Evolutionary conservation across 2,797 vertebrate genomes (phyloP), one percentile per base, ranked within the genome.

Genomic region (Anas flavirostris): DNA sequence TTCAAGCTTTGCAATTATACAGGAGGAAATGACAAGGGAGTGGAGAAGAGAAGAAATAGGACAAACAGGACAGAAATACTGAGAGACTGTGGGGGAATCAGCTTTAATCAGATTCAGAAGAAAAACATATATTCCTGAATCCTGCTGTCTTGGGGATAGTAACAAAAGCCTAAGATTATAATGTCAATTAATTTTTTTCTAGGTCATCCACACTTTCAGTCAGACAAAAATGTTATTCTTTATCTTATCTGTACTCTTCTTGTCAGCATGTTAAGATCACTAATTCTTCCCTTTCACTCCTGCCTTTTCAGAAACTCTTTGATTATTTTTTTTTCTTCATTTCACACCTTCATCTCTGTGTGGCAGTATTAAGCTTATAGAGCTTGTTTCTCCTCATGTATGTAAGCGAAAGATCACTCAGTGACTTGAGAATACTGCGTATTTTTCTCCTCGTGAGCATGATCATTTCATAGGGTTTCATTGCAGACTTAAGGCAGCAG

Each of bases 301-400:
- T 44, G 17, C 3, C 15, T 73, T 77, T 58, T 58, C 16, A 41
- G 7, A 73, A 95, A 75, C 35, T 9, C 3, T 64, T 29, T 48
- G 3, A 5, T 2, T 41, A 5, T 2, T 17, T 44, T 2, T 2
- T 44, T 55, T 43, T 46, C 25, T 26, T 31, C 7, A 5, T 43
- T 73, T 88, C 4, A 7, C 31, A 2, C 68, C 22, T 31, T 76
- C 76, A 62, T 22, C 6, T 79, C 19, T 55, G 12, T 72, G 53
- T 82, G 52, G 8, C 16, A 56, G 22, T 50, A 46, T 39, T 68
- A 52, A 74, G 72, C 12, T 41, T 64, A 82, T 77, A 19, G 31
- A 60, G 11, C 8, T 73, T 55, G 60, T 69, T 69, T 81, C 23
- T 84, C 52, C 60, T 70, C 7, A 21, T 31, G 0, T 41, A 25